A percentile compares a stretch with the other conserved stretches of the same genome.
These are phyloP conservation scores for Lasiurus cinereus DNA, from an alignment of 2,113 vertebrate species.

Conservation along the genomic window DNA sequence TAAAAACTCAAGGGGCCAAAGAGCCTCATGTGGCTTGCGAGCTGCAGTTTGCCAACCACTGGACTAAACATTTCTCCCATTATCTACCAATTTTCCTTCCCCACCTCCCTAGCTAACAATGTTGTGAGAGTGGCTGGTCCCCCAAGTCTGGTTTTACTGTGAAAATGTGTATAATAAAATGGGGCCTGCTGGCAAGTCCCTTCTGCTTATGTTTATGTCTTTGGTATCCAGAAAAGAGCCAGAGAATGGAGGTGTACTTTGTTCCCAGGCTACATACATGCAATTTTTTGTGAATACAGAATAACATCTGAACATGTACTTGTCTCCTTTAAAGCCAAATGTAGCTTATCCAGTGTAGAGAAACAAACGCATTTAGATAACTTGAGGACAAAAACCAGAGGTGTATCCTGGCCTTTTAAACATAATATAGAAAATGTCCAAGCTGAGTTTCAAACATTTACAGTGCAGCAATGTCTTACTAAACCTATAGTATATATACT, in stretches of 20 bases:
- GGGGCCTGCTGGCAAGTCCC: background rate
- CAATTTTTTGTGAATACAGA: constrained; percentile 1
- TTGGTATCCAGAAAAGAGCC: background rate
- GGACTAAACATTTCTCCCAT: background rate
- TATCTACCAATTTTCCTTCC: background rate
- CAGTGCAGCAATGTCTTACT: constrained; percentile 37
- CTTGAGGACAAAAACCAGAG: constrained; percentile 41
- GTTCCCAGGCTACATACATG: background rate
- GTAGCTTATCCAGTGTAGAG: background rate
- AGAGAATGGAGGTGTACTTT: background rate
- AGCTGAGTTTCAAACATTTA: constrained; percentile 48
- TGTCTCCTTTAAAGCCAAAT: constrained; percentile 36
- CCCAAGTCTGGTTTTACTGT: background rate
- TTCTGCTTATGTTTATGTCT: constrained; percentile 18
- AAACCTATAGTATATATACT: constrained; percentile 20
- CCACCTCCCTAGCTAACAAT: background rate
- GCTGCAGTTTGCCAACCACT: too few relatives aligned
- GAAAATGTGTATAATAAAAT: constrained; percentile 32
- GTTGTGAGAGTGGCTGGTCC: background rate
- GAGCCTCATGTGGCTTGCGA: too few relatives aligned
- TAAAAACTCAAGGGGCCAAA: too few relatives aligned
- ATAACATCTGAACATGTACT: background rate
- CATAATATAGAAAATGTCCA: background rate
- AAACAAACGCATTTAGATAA: constrained; percentile 23
- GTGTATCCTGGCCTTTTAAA: constrained; percentile 8